Conservation (phyloP, 2,797 vertebrate species). For the Smutsia temminckii region DNA sequence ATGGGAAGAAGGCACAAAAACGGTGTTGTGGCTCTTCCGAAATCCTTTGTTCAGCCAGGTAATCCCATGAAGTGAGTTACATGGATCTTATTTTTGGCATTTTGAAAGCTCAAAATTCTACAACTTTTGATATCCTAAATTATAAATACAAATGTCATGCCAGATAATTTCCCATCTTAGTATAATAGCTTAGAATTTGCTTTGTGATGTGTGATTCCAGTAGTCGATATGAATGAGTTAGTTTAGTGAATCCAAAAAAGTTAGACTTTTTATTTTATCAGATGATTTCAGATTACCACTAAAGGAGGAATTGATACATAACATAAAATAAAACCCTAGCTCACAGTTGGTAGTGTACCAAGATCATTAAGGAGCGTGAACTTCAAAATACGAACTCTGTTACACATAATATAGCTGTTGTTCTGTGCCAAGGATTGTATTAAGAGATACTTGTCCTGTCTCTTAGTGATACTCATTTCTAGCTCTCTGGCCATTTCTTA, state of each 20-base stretch:
- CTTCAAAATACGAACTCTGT: neutral
- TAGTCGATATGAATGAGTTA: neutral
- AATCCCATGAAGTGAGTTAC: neutral
- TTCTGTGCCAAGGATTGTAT: neutral
- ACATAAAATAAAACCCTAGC: constrained; percentile 32
- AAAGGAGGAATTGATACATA: constrained; percentile 7
- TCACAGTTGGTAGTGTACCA: neutral
- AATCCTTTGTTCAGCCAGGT: neutral
- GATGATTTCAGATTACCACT: neutral
- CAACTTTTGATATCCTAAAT: neutral
- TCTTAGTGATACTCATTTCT: neutral
- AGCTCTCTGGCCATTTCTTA: neutral
- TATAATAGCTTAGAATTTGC: constrained; percentile 5
- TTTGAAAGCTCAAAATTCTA: constrained; percentile 42
- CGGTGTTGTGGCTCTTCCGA: neutral
- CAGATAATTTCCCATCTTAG: constrained; percentile 1
- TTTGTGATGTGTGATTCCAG: neutral
- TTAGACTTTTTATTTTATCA: constrained; percentile 33
- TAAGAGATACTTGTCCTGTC: neutral
- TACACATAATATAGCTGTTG: neutral
- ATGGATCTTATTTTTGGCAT: neutral
- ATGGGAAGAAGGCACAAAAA: constrained; percentile 13
- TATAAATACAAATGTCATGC: constrained; percentile 11
- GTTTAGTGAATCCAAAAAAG: neutral
- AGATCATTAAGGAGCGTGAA: constrained; percentile 5